phyloP scores from a whole-genome alignment of 2,888 invertebrate genomes.

The Anaspis maculata region DNA sequence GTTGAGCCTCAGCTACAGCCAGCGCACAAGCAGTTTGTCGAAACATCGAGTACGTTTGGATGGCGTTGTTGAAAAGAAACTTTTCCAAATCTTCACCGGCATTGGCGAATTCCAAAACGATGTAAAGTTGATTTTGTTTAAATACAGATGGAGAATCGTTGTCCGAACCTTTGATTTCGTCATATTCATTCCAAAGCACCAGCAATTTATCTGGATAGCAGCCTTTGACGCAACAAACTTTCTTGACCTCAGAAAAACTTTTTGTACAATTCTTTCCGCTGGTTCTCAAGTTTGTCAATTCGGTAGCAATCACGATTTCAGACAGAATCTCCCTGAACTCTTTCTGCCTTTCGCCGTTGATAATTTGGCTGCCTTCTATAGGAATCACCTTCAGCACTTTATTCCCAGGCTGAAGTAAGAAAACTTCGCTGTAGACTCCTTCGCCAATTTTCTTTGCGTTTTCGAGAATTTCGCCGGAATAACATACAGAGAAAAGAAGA shows the following conservation, averaged over 20 bases:
- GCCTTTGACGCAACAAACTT: slow-evolving; percentile 67
- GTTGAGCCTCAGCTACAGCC: slow-evolving; percentile 76
- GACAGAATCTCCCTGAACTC: slow-evolving; percentile 79
- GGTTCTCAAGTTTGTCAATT: slow-evolving; percentile 66
- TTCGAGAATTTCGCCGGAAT: too few relatives aligned
- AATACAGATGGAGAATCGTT: slow-evolving; percentile 77
- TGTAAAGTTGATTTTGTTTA: slow-evolving; percentile 64
- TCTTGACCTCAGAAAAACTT: slow-evolving; percentile 64
- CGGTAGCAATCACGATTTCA: slow-evolving; percentile 88
- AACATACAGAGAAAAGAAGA: too few relatives aligned
- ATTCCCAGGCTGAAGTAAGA: slow-evolving; percentile 53
- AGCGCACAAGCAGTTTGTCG: slow-evolving; percentile 79
- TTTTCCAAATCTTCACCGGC: slow-evolving; percentile 82
- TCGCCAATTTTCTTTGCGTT: slow-evolving; percentile 86
- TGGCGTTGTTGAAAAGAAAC: slow-evolving; percentile 64
- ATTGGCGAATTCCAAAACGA: slow-evolving; percentile 76
- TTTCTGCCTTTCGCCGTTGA: slow-evolving; percentile 88
- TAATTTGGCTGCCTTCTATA: slow-evolving; percentile 69
- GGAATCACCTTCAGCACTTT: slow-evolving; percentile 83
- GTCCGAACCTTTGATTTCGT: slow-evolving; percentile 65
- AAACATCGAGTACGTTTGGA: slow-evolving; percentile 64
- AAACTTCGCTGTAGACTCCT: slow-evolving; percentile 94
- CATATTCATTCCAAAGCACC: slow-evolving; percentile 75
- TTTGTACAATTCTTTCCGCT: slow-evolving; percentile 53
- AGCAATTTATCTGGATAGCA: slow-evolving; percentile 69